Conservation (phyloP, 1,140 invertebrate genomes). For the Drosophila mayri region DNA sequence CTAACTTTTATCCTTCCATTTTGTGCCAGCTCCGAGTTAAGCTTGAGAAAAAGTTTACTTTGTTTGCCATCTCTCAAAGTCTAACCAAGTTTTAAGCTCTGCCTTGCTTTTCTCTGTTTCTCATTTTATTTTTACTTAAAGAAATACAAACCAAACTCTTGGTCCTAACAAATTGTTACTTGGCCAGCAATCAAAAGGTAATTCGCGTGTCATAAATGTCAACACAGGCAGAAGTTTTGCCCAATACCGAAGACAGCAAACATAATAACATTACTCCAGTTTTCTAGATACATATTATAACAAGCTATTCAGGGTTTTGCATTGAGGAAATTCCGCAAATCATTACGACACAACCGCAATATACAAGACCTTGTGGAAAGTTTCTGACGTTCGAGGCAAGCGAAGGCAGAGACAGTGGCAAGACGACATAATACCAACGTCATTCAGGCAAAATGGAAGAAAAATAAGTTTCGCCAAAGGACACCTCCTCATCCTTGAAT, state of each 20-base stretch:
- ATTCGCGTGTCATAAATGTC: conserved; percentile 39
- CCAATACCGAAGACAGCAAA: conserved; percentile 19
- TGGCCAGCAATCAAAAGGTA: conserved; percentile 30
- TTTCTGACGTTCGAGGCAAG: conserved; percentile 42
- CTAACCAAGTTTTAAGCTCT: conserved; percentile 12
- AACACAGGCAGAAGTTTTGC: conserved; percentile 14
- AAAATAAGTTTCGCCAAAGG: conserved; percentile 53
- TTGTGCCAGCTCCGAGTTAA: conserved; percentile 1
- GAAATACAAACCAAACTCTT: conserved; percentile 1
- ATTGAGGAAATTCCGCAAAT: conserved; percentile 78
- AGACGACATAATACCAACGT: conserved; percentile 37
- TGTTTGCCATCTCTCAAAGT: conserved; percentile 3
- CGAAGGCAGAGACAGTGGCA: not conserved
- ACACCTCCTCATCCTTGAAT: conserved; percentile 28
- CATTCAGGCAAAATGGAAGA: conserved; percentile 40
- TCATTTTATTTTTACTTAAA: conserved; percentile 2
- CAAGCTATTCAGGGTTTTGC: conserved; percentile 28
- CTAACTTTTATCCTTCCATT: conserved; percentile 6
- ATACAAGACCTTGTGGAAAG: conserved; percentile 59
- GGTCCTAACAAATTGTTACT: conserved; percentile 4
- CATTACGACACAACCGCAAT: conserved; percentile 66
- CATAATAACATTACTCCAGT: conserved; percentile 35
- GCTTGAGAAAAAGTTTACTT: not conserved
- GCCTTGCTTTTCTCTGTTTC: not conserved
- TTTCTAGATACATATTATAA: conserved; percentile 40